Evolutionary conservation across 2,888 invertebrate species (phyloP).

Genomic region (Sabatieria punctata): DNA sequence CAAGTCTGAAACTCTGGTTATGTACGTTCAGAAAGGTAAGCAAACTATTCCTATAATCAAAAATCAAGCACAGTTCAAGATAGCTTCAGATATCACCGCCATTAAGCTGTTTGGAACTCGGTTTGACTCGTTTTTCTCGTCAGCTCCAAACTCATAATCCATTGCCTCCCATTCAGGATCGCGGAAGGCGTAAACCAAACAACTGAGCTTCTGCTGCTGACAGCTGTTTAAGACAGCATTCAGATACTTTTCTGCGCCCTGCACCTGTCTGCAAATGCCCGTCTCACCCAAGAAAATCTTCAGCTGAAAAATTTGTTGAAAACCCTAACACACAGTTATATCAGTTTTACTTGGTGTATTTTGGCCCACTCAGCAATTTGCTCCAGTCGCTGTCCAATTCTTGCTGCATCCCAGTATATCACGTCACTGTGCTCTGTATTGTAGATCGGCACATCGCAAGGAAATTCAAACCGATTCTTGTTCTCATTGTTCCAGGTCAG

Average conservation of each 20-base stretch:
- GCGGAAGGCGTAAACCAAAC: background rate
- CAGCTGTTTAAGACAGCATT: background rate
- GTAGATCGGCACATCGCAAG: background rate
- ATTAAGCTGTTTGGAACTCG: no score
- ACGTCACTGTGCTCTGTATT: background rate
- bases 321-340: background rate
- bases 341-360: no score
- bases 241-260: background rate
- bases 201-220: background rate
- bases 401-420: background rate
- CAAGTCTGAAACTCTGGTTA: no score
- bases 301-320: no score
- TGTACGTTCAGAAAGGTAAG: no score
- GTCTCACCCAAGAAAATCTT: no score
- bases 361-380: no score
- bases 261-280: background rate
- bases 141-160: background rate
- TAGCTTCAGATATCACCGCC: no score
- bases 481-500: background rate
- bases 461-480: background rate
- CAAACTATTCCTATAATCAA: no score
- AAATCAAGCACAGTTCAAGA: no score
- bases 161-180: background rate
- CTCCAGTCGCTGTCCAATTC: background rate
- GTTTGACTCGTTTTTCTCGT: background rate